Percentiles rank a stretch among this genome's conserved stretches.
Conservation (phyloP, 1,140 invertebrate genomes). For the Andrena cerasifolii region DNA sequence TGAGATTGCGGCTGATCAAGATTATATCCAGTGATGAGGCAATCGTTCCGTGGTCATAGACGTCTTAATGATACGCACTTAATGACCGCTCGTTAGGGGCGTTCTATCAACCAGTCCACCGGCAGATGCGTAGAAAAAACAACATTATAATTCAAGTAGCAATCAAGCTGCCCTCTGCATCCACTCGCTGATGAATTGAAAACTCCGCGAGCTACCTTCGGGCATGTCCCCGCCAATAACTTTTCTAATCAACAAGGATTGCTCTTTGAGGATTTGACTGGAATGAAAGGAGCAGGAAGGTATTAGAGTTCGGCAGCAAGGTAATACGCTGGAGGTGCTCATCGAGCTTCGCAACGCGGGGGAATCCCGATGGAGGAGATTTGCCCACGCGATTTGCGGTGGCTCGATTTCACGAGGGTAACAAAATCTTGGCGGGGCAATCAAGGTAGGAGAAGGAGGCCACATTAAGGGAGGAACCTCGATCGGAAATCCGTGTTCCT, state of each 20-base stretch:
- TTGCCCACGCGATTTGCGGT: conserved; percentile 28
- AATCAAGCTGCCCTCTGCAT: no score
- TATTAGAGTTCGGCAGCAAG: no score
- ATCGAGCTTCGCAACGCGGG: no score
- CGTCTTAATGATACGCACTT: conserved; percentile 21
- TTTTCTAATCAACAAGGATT: no score
- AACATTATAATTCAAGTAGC: no score
- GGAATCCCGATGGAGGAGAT: not conserved
- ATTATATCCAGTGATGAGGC: conserved; percentile 36
- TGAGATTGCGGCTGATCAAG: conserved; percentile 7
- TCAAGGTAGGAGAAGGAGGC: conserved; percentile 43
- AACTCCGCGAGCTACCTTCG: no score
- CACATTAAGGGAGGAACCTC: conserved; percentile 46
- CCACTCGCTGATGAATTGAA: no score
- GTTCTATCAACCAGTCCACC: conserved; percentile 12
- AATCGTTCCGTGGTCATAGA: conserved; percentile 13
- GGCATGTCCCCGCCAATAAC: no score
- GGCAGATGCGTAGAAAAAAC: not conserved
- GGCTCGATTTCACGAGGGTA: conserved; percentile 44
- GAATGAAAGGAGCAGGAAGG: no score
- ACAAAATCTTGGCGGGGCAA: conserved; percentile 49
- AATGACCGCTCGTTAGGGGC: conserved; percentile 14
- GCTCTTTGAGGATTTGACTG: no score
- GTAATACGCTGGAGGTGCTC: no score
- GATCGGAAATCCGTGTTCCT: conserved; percentile 66